These are phyloP conservation scores for Xiphophorus hellerii DNA, from an alignment of 2,113 vertebrate genomes.

Conservation along the genomic window DNA sequence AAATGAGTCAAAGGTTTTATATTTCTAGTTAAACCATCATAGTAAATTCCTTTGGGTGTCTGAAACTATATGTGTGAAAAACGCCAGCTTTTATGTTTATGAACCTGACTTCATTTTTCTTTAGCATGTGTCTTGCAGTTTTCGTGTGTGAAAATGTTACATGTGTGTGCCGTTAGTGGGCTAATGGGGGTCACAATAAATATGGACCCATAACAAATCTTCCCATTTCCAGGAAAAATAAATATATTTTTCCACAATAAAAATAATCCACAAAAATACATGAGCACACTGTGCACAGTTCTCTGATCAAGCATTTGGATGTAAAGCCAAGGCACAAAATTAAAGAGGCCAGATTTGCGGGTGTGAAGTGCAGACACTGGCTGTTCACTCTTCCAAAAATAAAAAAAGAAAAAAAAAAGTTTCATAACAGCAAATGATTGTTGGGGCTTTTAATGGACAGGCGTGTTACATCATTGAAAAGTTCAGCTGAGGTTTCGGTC, in stretches of 20 bases:
- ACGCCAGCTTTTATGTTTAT: conserved; percentile 54
- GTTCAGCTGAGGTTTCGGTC: conserved; percentile 16
- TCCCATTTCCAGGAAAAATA: conserved; percentile 67
- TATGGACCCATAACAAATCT: conserved; percentile 61
- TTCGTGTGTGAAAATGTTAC: conserved; percentile 11
- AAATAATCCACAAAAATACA: conserved; percentile 68
- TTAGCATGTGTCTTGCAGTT: background rate
- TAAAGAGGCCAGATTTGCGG: conserved; percentile 56
- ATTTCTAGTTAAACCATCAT: conserved; percentile 30
- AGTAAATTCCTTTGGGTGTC: conserved; percentile 57
- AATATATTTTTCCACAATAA: conserved; percentile 73
- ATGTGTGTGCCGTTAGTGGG: conserved; percentile 27
- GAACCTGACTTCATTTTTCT: conserved; percentile 52
- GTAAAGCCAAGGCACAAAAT: conserved; percentile 51
- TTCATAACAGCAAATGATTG: conserved; percentile 3
- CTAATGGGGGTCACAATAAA: conserved; percentile 59
- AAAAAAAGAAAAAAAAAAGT: conserved; percentile 23
- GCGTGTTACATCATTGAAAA: conserved; percentile 24
- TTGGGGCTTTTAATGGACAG: background rate
- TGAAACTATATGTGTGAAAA: conserved; percentile 30
- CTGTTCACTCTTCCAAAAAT: conserved; percentile 13
- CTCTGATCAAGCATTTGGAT: conserved; percentile 37
- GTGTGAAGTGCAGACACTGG: conserved; percentile 51
- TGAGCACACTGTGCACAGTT: conserved; percentile 35
- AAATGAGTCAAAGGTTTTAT: conserved; percentile 52